phyloP scores from a whole-genome alignment of 2,888 invertebrate species.

The Chrysolina americana region DNA sequence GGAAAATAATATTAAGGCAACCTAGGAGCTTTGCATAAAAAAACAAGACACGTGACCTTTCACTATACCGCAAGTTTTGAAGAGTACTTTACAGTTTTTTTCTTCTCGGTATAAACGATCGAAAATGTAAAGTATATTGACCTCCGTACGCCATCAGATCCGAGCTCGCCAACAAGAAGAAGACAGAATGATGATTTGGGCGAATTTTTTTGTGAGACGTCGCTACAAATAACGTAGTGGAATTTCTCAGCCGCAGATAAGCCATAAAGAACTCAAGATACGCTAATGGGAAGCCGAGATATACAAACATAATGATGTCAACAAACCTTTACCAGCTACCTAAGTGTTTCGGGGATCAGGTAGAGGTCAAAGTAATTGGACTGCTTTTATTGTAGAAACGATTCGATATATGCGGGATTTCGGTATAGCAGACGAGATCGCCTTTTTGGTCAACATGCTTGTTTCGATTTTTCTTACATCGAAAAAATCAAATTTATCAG shows the following conservation, averaged over 20 bases:
- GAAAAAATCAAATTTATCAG: no score
- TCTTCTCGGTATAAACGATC: neutral
- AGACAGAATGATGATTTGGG: neutral
- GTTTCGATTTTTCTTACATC: no score
- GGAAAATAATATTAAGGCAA: neutral
- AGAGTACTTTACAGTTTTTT: neutral
- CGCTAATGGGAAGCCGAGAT: neutral
- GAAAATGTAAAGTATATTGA: constrained; percentile 17
- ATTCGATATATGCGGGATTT: no score
- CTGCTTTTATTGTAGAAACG: no score
- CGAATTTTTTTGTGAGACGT: neutral
- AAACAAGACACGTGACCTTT: neutral
- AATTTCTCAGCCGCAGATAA: neutral
- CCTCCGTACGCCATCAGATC: neutral
- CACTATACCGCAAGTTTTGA: neutral
- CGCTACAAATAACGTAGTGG: neutral
- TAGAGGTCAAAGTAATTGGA: no score
- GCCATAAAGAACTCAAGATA: neutral
- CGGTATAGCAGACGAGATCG: no score
- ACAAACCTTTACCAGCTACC: constrained; percentile 1
- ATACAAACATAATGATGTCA: neutral
- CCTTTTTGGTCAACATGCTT: no score
- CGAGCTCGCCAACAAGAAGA: neutral
- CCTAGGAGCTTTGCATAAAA: neutral
- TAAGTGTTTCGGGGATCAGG: neutral